A percentile compares a stretch with the other conserved stretches of the same genome.
These are phyloP conservation scores for Limenitis camilla DNA, from an alignment of 2,888 invertebrate species.

Conservation along the genomic window DNA sequence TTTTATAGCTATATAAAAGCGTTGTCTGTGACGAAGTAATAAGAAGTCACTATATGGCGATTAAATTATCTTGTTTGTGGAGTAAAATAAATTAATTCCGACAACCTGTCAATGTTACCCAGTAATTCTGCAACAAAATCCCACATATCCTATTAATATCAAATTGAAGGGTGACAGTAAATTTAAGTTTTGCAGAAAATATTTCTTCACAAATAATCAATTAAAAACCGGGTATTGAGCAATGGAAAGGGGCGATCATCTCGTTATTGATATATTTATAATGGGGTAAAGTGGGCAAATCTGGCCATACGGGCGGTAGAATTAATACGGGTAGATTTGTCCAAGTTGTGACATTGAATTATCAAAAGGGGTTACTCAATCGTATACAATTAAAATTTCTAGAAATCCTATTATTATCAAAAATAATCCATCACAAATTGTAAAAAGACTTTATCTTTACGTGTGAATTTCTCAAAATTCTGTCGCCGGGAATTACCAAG, in stretches of 20 bases:
- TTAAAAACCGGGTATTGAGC: conserved; percentile 53
- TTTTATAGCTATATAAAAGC: conserved; percentile 40
- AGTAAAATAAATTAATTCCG: not conserved
- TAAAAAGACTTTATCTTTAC: not conserved
- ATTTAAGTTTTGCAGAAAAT: conserved; percentile 45
- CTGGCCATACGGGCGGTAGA: conserved; percentile 58
- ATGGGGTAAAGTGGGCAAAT: conserved; percentile 65
- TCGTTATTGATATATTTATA: conserved; percentile 70
- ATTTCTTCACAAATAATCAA: conserved; percentile 65
- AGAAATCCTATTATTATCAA: conserved; percentile 2
- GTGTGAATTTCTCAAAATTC: not conserved
- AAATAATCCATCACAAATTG: not conserved
- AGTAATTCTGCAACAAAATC: conserved; percentile 31
- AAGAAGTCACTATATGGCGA: conserved; percentile 31
- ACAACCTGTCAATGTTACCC: conserved; percentile 1
- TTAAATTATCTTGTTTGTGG: not conserved
- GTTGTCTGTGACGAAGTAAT: conserved; percentile 51
- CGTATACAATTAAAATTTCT: conserved; percentile 9
- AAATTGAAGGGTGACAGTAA: conserved; percentile 35
- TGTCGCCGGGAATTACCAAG: conserved; percentile 5
- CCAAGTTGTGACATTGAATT: conserved; percentile 36
- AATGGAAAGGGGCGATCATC: conserved; percentile 54
- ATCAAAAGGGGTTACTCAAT: conserved; percentile 31
- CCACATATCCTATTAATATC: conserved; percentile 17
- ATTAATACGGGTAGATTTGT: conserved; percentile 63